Evolutionary conservation across 2,888 invertebrate genomes (phyloP).

Genomic region (Agonopterix alstromeriana): DNA sequence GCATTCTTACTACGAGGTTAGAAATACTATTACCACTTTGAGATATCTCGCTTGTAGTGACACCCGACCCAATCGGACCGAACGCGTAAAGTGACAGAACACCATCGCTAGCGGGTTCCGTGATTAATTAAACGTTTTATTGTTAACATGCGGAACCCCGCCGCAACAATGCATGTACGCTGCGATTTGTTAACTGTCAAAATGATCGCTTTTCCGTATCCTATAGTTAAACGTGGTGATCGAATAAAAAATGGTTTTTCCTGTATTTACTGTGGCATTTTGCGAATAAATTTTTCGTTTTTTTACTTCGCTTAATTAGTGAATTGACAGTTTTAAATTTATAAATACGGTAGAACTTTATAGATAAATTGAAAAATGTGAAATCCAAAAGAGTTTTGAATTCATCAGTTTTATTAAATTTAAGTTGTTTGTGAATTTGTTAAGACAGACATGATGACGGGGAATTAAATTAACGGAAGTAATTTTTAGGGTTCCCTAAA

Average conservation of each 20-base stretch:
- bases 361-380: too few relatives aligned
- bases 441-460: too few relatives aligned
- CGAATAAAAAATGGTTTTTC: constrained; percentile 21
- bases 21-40: neutral
- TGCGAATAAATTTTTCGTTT: too few relatives aligned
- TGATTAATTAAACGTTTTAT: constrained; percentile 46
- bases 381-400: too few relatives aligned
- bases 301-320: too few relatives aligned
- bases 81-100: constrained; percentile 17
- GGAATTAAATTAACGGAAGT: neutral
- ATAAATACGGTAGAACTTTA: too few relatives aligned
- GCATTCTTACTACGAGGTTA: too few relatives aligned
- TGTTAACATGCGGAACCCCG: constrained; percentile 35
- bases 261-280: constrained; percentile 1
- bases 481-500: neutral
- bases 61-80: constrained; percentile 1
- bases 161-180: constrained; percentile 29
- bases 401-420: too few relatives aligned
- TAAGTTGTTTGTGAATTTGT: too few relatives aligned
- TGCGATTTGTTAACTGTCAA: constrained; percentile 41
- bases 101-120: constrained; percentile 15
- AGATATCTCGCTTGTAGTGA: neutral
- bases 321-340: too few relatives aligned
- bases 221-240: constrained; percentile 12
- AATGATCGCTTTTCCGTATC: constrained; percentile 16